Evolutionary conservation across 2,113 vertebrate genomes (phyloP).

Genomic region (Alligator sinensis): DNA sequence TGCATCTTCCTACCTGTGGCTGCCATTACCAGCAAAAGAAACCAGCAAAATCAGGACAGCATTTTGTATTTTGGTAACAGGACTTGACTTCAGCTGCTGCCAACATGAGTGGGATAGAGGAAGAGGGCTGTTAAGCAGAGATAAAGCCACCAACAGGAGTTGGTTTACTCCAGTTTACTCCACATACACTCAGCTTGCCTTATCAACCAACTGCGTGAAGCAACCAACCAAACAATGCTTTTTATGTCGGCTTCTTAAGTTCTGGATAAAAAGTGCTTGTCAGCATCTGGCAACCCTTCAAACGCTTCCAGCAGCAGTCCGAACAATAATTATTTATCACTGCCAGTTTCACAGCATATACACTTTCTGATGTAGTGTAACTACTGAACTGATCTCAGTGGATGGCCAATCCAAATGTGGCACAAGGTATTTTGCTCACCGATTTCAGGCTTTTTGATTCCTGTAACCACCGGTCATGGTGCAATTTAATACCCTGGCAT

Average conservation of each 20-base stretch:
- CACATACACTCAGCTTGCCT: not conserved
- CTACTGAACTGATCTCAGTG: no score
- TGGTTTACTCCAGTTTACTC: not conserved
- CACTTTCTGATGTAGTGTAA: no score
- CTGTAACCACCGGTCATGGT: not conserved
- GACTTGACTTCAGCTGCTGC: not conserved
- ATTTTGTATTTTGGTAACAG: no score
- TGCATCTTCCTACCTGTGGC: not conserved
- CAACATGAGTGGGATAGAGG: not conserved
- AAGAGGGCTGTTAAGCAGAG: not conserved
- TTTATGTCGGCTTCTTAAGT: not conserved
- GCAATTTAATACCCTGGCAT: not conserved
- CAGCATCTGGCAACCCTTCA: not conserved
- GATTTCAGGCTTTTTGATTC: not conserved
- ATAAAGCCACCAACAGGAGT: accelerated
- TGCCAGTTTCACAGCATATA: not conserved
- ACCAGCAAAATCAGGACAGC: not conserved
- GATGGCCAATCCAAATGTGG: not conserved
- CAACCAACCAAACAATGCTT: not conserved
- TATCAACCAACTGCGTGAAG: not conserved
- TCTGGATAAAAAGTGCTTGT: not conserved
- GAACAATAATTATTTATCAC: no score
- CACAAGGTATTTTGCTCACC: not conserved
- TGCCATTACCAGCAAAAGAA: not conserved
- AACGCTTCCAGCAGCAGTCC: not conserved